A percentile compares a stretch with the other conserved stretches of the same genome.
Conservation (phyloP, 2,113 vertebrate genomes). For the Mohoua ochrocephala region DNA sequence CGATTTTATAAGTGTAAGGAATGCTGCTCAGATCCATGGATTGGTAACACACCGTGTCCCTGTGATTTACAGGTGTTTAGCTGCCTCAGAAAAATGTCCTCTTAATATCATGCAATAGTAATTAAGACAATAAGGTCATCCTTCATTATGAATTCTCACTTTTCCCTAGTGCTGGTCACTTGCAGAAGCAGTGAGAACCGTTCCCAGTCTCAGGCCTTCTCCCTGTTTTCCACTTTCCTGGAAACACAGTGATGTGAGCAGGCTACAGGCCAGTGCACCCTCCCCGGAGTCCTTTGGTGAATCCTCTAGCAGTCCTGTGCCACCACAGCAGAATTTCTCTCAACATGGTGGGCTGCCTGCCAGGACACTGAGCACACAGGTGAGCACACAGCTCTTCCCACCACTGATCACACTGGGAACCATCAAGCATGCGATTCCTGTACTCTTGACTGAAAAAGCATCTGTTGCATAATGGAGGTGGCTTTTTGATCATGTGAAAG, state of each 20-base stretch:
- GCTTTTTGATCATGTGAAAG: neutral
- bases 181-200: neutral
- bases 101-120: neutral
- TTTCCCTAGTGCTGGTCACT: neutral
- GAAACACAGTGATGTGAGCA: neutral
- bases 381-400: neutral
- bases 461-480: neutral
- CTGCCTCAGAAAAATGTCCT: neutral
- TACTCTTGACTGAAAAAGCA: neutral
- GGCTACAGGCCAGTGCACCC: accelerated
- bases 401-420: neutral
- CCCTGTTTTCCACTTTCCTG: neutral
- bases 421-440: neutral
- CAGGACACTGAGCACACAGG: neutral
- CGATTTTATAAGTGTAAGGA: neutral
- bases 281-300: neutral
- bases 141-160: neutral
- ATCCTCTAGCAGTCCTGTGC: neutral
- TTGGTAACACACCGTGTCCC: accelerated
- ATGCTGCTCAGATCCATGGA: neutral
- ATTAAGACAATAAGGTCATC: neutral
- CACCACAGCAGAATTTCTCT: neutral
- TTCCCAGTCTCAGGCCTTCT: neutral
- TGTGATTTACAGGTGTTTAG: neutral
- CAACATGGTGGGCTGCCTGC: accelerated